Evolutionary conservation across 2,113 vertebrate species (phyloP).

Genomic region (Salvelinus namaycush): DNA sequence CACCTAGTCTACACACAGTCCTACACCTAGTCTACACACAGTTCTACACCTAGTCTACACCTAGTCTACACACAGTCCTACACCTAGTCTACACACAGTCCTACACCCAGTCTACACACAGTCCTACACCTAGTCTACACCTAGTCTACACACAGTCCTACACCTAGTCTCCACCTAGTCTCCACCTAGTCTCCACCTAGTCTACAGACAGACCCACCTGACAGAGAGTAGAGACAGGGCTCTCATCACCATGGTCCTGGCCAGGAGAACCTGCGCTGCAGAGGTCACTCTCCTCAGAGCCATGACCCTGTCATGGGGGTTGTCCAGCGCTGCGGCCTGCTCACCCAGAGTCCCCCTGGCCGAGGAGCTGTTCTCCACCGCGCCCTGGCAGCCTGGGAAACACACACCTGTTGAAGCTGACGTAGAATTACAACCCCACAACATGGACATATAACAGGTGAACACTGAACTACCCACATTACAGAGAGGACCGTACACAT

Average conservation of each 20-base stretch:
- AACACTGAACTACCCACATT: not conserved
- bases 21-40: too few species aligned
- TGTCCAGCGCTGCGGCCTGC: slow-evolving; percentile 88
- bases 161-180: too few species aligned
- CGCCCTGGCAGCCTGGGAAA: slow-evolving; percentile 87
- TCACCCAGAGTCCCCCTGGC: slow-evolving; percentile 92
- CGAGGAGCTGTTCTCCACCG: slow-evolving; percentile 91
- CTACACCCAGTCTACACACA: too few species aligned
- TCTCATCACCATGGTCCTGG: slow-evolving; percentile 98
- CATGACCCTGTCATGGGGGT: slow-evolving; percentile 90
- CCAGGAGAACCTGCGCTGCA: slow-evolving; percentile 92
- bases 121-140: too few species aligned
- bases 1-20: too few species aligned
- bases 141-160: too few species aligned
- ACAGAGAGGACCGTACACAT: not conserved
- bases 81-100: too few species aligned
- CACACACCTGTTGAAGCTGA: not conserved
- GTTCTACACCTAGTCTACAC: too few species aligned
- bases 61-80: too few species aligned
- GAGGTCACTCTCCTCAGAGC: slow-evolving; percentile 92
- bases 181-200: too few species aligned
- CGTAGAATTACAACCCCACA: too few species aligned
- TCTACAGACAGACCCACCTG: slow-evolving; percentile 66
- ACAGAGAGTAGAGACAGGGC: slow-evolving; percentile 92
- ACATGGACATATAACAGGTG: too few species aligned